A percentile compares a stretch with the other conserved stretches of the same genome.
Conservation (phyloP, 2,888 invertebrate genomes). For the Chloroclystis v-ata region DNA sequence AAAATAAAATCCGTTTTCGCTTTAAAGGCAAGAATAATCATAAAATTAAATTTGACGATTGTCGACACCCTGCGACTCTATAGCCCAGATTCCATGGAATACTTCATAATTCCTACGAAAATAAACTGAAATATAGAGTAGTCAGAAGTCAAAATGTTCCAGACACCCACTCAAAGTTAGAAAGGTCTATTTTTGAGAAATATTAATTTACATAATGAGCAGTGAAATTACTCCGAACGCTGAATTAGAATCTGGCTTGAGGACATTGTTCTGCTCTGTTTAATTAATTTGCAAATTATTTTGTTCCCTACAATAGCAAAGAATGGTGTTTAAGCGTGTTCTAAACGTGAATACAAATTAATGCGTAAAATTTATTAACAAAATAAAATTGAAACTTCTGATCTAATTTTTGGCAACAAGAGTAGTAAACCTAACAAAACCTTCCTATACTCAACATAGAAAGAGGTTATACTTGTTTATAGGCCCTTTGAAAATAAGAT, state of each 20-base stretch:
- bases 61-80: constrained; percentile 33
- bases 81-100: constrained; percentile 13
- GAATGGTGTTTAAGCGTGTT: constrained; percentile 12
- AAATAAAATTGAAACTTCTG: background rate
- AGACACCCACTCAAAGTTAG: constrained; percentile 16
- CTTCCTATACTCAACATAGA: too few relatives aligned
- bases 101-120: background rate
- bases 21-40: constrained; percentile 26
- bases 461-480: too few relatives aligned
- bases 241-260: constrained; percentile 38
- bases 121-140: background rate
- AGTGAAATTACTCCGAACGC: constrained; percentile 40
- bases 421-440: too few relatives aligned
- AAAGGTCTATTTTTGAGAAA: constrained; percentile 41
- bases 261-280: constrained; percentile 40
- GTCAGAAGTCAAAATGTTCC: constrained; percentile 8
- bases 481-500: too few relatives aligned
- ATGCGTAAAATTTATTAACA: constrained; percentile 1
- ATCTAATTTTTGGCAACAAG: too few relatives aligned
- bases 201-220: constrained; percentile 47
- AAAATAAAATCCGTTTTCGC: too few relatives aligned
- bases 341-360: constrained; percentile 9
- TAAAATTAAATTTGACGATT: constrained; percentile 41
- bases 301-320: constrained; percentile 26
- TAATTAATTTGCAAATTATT: constrained; percentile 49